These are phyloP conservation scores for Astreopora myriophthalma DNA, from an alignment of 64 coral and sea anemone genomes.

Conservation along the genomic window DNA sequence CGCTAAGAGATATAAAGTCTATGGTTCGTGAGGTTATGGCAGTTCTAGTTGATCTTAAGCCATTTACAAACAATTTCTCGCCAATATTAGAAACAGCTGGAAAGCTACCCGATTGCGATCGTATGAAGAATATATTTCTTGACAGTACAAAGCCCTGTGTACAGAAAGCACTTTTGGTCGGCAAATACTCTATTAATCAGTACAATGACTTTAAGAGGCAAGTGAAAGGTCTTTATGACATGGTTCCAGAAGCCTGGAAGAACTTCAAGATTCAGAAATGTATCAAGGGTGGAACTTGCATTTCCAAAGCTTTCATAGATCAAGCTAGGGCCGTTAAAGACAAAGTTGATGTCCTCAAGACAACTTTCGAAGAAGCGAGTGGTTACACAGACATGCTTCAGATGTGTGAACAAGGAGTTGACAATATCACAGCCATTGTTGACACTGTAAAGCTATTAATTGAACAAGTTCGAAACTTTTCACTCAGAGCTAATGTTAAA, in stretches of 20 bases:
- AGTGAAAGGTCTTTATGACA: constrained; percentile 28
- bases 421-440: constrained; percentile 51
- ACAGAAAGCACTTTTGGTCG: constrained; percentile 58
- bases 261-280: constrained; percentile 86
- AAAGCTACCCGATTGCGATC: constrained; percentile 75
- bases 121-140: constrained; percentile 37
- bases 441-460: constrained; percentile 77
- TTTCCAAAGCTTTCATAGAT: constrained; percentile 81
- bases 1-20: constrained; percentile 59
- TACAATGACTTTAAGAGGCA: constrained; percentile 66
- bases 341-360: constrained; percentile 28
- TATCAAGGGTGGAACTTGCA: constrained; percentile 83
- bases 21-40: constrained; percentile 60
- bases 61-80: constrained; percentile 83
- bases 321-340: constrained; percentile 82
- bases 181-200: constrained; percentile 50
- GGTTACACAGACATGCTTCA: constrained; percentile 71
- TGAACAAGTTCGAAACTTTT: constrained; percentile 77
- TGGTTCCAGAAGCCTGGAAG: constrained; percentile 76
- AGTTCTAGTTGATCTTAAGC: constrained; percentile 73
- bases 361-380: constrained; percentile 68
- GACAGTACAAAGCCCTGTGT: constrained; percentile 78
- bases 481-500: constrained; percentile 75
- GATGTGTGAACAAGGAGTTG: constrained; percentile 51
- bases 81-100: constrained; percentile 67